Base-by-base conservation (phyloP, 2,797 vertebrate genomes). In the Emys orbicularis region DNA sequence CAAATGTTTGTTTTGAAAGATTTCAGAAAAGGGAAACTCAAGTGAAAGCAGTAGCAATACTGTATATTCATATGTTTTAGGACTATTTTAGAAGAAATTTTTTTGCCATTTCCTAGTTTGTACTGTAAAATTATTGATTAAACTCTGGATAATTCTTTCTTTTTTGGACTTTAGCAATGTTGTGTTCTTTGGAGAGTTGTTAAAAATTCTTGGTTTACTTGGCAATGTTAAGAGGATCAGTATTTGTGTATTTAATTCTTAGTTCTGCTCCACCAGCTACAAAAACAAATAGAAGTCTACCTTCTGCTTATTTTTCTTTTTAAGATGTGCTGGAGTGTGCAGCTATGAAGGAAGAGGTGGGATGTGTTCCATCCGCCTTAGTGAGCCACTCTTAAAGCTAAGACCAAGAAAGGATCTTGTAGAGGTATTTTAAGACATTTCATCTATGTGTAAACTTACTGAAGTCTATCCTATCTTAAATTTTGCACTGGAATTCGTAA, bases 301-400 rank as follows among this genome's bases (percentile, higher is more conserved):
- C 0, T 57, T 93, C 87, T 90, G 44, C 88, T 82, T 85, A 37
- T 37, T 3, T 65, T 23, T 95, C 86, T 91, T 81, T 95, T 97
- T 54, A 88, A 99, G 99, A 53, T 99, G 99, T 97, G 99, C 99
- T 12, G 99, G 99, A 11, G 96, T 99, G 68, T 99, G 99, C 95
- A 99, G 98, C 0, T 99, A 99, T 12, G 99, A 99, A 93, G 99
- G 99, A 15, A 98, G 95, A 83, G 99, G 99, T 25, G 99, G 99
- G 12, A 97, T 99, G 97, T 99, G 99, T 92, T 99, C 99, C 1
- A 99, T 99, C 97, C 98, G 99, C 49, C 98, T 99, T 90, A 99
- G 99, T 83, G 99, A 99, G 87, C 99, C 99, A 0, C 98, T 99
- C 31, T 96, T 99, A 34, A 99, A 99, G 96, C 96, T 99, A 41